A percentile compares a stretch with the other conserved stretches of the same genome.
Conservation (phyloP, 2,888 invertebrate genomes). For the Brassicogethes aeneus region DNA sequence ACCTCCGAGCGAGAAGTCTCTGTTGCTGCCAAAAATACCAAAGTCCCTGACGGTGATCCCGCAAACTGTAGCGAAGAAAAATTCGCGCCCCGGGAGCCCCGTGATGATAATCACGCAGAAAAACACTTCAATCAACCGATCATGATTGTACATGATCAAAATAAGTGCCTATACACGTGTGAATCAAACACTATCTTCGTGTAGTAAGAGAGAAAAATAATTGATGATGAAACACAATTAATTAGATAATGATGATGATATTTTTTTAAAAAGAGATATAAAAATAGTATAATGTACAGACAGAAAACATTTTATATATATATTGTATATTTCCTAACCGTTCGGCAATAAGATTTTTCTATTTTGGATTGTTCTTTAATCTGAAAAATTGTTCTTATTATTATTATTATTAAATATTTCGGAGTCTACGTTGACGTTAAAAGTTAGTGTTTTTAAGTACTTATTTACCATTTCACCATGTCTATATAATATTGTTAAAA, state of each 20-base stretch:
- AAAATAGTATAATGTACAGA: neutral
- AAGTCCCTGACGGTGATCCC: conserved; percentile 75
- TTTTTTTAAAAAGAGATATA: no score
- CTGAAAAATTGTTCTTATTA: no score
- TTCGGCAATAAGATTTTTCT: no score
- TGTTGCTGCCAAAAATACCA: conserved; percentile 66
- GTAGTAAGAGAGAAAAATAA: no score
- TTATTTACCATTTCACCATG: no score
- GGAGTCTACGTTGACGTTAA: no score
- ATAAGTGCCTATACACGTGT: neutral
- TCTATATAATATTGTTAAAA: no score
- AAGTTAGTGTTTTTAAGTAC: no score
- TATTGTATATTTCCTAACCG: conserved; percentile 1
- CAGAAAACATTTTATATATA: neutral
- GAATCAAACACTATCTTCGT: no score
- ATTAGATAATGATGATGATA: neutral
- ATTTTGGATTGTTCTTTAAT: no score
- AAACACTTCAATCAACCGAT: conserved; percentile 19
- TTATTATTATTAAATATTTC: no score
- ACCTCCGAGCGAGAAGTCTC: conserved; percentile 32
- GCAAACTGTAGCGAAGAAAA: conserved; percentile 45
- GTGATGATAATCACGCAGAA: conserved; percentile 31
- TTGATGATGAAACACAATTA: neutral
- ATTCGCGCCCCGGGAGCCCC: conserved; percentile 32
- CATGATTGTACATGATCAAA: conserved; percentile 25